These are phyloP conservation scores for Lerista edwardsae DNA, from an alignment of 2,797 vertebrate genomes.

Conservation along the genomic window DNA sequence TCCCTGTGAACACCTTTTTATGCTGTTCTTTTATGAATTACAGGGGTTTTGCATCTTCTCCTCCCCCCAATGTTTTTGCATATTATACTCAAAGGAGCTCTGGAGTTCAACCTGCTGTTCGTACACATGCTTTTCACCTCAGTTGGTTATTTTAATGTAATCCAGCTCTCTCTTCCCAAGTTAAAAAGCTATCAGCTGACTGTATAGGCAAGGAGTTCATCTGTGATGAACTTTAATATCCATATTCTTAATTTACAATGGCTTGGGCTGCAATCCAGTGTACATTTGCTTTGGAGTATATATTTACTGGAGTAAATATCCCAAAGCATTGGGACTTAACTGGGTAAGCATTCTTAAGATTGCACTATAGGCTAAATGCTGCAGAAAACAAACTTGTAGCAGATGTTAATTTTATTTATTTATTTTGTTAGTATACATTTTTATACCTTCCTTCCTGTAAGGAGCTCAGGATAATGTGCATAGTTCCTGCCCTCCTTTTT, in stretches of 20 bases:
- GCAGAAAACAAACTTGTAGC: background rate
- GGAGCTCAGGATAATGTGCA: no score
- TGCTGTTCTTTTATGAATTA: background rate
- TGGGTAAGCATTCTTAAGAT: no score
- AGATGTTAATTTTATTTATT: no score
- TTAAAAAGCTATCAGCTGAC: constrained; percentile 32
- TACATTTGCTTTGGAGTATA: no score
- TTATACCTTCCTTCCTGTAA: no score
- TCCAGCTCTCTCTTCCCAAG: constrained; percentile 3
- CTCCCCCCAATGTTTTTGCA: constrained; percentile 21
- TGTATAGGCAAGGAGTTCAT: constrained; percentile 25
- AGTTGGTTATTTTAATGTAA: constrained; percentile 7
- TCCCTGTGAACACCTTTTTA: background rate
- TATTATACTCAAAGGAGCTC: background rate
- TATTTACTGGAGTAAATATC: no score
- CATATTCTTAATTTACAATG: constrained; percentile 48
- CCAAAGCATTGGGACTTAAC: no score
- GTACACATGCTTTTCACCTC: background rate
- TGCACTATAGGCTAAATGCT: background rate
- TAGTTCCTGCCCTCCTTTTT: no score
- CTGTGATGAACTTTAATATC: constrained; percentile 52
- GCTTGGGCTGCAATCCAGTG: background rate
- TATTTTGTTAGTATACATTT: no score
- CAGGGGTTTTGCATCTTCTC: background rate
- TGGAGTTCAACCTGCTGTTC: background rate